These are phyloP conservation scores for Tetrao urogallus DNA, from an alignment of 2,113 vertebrate species.

Conservation along the genomic window DNA sequence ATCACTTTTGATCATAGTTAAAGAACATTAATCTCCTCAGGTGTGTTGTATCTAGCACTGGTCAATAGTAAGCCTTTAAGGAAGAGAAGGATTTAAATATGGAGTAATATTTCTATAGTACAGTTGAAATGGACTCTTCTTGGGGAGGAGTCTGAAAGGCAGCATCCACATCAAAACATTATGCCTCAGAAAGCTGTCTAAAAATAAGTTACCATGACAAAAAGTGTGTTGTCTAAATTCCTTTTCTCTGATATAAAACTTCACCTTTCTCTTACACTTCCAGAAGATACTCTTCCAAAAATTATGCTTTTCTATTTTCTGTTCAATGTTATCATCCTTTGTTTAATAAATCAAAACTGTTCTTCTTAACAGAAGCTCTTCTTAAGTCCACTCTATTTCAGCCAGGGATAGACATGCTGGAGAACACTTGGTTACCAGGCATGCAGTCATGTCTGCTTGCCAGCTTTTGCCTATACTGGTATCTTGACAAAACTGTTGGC, in stretches of 20 bases:
- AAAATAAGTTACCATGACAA: not conserved
- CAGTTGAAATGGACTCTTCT: too few relatives aligned
- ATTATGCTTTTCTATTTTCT: not conserved
- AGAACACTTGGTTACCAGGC: not conserved
- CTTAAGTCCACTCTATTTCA: not conserved
- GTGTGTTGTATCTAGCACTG: not conserved
- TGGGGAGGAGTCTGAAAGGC: not conserved
- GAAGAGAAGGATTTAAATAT: not conserved
- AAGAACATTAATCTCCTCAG: not conserved
- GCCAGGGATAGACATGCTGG: not conserved
- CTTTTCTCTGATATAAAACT: not conserved
- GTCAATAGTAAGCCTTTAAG: not conserved
- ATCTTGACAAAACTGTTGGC: not conserved
- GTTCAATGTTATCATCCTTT: not conserved
- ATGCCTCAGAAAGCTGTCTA: not conserved
- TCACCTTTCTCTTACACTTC: not conserved
- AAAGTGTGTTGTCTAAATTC: not conserved
- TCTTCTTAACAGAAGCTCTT: not conserved
- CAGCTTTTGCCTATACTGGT: not conserved
- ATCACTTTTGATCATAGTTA: not conserved
- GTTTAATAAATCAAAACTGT: not conserved
- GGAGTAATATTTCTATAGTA: not conserved
- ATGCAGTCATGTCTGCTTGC: not conserved
- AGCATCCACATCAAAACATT: not conserved
- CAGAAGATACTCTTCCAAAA: not conserved